These are phyloP conservation scores for Elmis aenea DNA, from an alignment of 2,888 invertebrate species.

Conservation along the genomic window DNA sequence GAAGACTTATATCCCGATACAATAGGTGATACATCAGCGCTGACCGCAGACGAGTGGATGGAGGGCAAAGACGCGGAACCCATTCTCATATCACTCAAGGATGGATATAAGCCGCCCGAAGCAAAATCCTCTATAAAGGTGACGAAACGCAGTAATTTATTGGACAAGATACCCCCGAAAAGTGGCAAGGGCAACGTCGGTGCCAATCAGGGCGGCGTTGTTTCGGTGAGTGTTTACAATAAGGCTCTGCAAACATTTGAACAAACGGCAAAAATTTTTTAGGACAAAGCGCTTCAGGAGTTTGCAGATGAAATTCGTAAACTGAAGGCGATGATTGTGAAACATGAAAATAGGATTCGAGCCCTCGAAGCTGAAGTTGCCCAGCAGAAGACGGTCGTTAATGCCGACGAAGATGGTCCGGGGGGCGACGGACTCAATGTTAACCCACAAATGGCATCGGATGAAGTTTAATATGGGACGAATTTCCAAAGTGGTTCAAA, in stretches of 20 bases:
- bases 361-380: constrained; percentile 66
- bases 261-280: too few relatives aligned
- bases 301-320: constrained; percentile 86
- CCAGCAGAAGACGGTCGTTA: constrained; percentile 29
- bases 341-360: constrained; percentile 84
- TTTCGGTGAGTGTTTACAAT: constrained; percentile 45
- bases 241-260: too few relatives aligned
- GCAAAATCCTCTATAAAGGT: constrained; percentile 68
- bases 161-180: constrained; percentile 62
- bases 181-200: constrained; percentile 36
- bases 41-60: constrained; percentile 90
- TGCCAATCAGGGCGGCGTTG: constrained; percentile 11
- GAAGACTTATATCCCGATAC: constrained; percentile 97
- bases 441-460: constrained; percentile 50
- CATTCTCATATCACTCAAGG: constrained; percentile 85
- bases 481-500: too few relatives aligned
- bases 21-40: constrained; percentile 80
- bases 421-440: constrained; percentile 44
- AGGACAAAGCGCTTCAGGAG: constrained; percentile 75
- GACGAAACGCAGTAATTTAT: constrained; percentile 70
- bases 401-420: constrained; percentile 42
- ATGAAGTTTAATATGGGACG: constrained; percentile 56
- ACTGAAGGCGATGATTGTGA: constrained; percentile 89
- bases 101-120: constrained; percentile 64
- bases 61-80: constrained; percentile 87